phyloP scores from a whole-genome alignment of 2,797 vertebrate species.

The Lophius americanus region DNA sequence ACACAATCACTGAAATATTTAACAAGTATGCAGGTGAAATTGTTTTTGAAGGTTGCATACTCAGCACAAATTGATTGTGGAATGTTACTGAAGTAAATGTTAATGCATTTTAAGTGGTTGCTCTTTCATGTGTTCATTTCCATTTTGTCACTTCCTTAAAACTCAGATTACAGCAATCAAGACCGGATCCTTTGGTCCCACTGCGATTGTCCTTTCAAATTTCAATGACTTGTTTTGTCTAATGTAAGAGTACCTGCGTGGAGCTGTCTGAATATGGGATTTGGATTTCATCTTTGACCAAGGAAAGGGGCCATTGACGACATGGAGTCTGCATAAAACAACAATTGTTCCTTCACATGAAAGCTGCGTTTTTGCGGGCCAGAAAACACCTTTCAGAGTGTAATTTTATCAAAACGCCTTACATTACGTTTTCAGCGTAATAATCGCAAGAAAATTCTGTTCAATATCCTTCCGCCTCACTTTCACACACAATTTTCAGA shows the following conservation, averaged over 20 bases:
- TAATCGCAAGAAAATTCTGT: no score
- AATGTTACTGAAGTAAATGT: slow-evolving; percentile 44
- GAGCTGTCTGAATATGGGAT: slow-evolving; percentile 20
- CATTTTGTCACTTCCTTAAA: slow-evolving; percentile 36
- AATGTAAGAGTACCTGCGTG: slow-evolving; percentile 45
- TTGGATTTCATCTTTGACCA: slow-evolving; percentile 14
- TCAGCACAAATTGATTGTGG: slow-evolving; percentile 33
- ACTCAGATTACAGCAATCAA: slow-evolving; percentile 52
- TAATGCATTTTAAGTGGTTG: slow-evolving; percentile 27
- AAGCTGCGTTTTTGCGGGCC: no score
- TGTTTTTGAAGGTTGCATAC: slow-evolving; percentile 23
- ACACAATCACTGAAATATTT: slow-evolving; percentile 9
- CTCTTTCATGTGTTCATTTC: slow-evolving; percentile 32
- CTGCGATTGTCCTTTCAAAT: slow-evolving; percentile 56
- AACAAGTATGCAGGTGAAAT: slow-evolving; percentile 6
- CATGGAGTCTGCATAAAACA: no score
- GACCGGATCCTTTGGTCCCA: slow-evolving; percentile 19
- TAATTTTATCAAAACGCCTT: background rate
- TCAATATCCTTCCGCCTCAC: no score
- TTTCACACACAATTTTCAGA: no score
- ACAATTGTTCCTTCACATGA: no score
- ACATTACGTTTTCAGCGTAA: no score
- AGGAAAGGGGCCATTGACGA: background rate
- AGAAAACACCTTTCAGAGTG: background rate
- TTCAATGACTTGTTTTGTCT: slow-evolving; percentile 39